Base-by-base conservation (phyloP, 2,888 invertebrate genomes). In the Megamerina dolium region DNA sequence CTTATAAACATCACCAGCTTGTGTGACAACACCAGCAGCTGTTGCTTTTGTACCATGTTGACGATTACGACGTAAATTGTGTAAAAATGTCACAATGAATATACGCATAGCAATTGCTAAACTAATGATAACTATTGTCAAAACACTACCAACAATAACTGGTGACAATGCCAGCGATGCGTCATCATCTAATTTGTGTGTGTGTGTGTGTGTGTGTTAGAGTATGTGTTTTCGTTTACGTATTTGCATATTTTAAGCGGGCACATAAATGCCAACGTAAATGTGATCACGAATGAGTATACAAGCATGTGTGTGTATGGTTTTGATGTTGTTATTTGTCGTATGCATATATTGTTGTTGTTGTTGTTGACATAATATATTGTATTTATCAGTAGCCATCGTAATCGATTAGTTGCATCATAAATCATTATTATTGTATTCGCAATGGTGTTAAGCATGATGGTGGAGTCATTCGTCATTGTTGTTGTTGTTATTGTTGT, bases 71-170 rank as follows among this genome's bases (percentile, higher is more conserved):
- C 68, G 64, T 49, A 70, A 60, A 61, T 70, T 70, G 56, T 68
- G 61, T 52, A 71, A 53, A 57, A 70, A 71, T 53, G 69, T 69
- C 53, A 66, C 61, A 51, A 68, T 61, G 58, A 70, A 70, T 61
- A 70, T 68, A 46, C 69, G 56, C 51, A 71, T 54, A 49, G 71
- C 69, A 56, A 70, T 68, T 45, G 62, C 70, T 52, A 70, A 54
- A 52, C 70, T 70, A 58, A 70, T 71, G 57, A 71, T 66, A 61
- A 70, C 60, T 59, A 70, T 64, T 54, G 72, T 72, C 51, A 72
- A 57, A 43, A 72, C 66, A 55, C 68, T 65, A 43, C 72, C 72
- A 54, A 72, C 65, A 55, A 72, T 60, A 53, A 72, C 68, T 48
- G 72, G 72, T 40, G 72, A 72, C 55, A 70, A 52, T 45, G 69